Conservation (phyloP, 2,797 vertebrate species). For the Premnoplex brunnescens region DNA sequence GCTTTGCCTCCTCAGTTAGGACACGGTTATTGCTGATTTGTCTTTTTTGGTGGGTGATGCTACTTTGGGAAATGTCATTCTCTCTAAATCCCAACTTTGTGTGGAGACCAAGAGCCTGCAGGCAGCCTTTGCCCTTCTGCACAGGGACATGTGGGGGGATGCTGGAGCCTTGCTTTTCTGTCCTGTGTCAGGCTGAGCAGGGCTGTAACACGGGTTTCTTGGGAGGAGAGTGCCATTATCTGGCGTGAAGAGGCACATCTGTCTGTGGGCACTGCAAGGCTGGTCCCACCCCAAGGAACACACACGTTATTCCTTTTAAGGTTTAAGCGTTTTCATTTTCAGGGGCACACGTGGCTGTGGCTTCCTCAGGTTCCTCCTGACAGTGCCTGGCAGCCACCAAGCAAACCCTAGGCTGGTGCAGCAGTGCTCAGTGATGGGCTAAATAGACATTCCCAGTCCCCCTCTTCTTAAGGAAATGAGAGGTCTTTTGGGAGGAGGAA, state of each 20-base stretch:
- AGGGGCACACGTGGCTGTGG: accelerated
- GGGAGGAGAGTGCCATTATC: neutral
- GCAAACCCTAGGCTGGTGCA: neutral
- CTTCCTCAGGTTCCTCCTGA: neutral
- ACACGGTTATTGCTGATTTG: neutral
- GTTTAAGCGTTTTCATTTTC: neutral
- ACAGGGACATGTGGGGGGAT: accelerated
- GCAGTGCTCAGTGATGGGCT: neutral
- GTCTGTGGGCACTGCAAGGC: neutral
- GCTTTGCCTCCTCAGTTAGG: accelerated
- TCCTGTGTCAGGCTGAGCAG: neutral
- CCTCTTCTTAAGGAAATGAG: neutral
- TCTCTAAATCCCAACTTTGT: accelerated
- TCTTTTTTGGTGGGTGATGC: neutral
- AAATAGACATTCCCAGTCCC: neutral
- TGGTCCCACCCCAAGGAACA: neutral
- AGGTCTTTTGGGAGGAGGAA: neutral
- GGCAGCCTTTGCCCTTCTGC: neutral
- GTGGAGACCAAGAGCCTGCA: neutral
- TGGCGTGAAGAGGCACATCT: neutral
- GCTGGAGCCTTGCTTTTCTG: neutral
- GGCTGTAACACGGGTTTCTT: accelerated
- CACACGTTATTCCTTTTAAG: neutral
- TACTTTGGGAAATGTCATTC: neutral
- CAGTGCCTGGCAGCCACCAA: neutral